A percentile compares a stretch with the other conserved stretches of the same genome.
These are phyloP conservation scores for Myopa tessellatipennis DNA, from an alignment of 2,888 invertebrate genomes.

Conservation along the genomic window DNA sequence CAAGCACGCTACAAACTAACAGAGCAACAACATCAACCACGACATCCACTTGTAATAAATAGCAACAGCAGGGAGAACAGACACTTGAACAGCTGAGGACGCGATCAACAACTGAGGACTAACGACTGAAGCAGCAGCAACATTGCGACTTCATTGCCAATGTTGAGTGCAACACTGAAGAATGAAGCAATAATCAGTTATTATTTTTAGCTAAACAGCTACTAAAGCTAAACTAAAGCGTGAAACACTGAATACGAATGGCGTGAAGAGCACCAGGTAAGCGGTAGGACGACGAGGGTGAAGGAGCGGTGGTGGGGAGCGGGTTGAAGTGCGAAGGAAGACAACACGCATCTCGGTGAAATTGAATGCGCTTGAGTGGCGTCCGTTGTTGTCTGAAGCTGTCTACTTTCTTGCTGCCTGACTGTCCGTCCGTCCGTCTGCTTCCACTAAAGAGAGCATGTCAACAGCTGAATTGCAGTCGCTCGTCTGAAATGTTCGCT, in stretches of 20 bases:
- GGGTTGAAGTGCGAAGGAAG: not conserved
- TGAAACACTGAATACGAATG: not conserved
- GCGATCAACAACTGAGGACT: constrained; percentile 8
- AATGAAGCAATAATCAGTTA: constrained; percentile 5
- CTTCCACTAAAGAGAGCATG: constrained; percentile 39
- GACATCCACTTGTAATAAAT: not conserved
- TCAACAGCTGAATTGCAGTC: constrained; percentile 19
- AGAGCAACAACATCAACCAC: constrained; percentile 5
- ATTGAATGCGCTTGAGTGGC: constrained; percentile 17
- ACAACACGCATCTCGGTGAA: not conserved
- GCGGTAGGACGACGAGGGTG: no score
- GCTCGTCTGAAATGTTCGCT: not conserved
- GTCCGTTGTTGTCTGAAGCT: not conserved
- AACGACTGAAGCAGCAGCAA: not conserved
- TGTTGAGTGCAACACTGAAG: constrained; percentile 10
- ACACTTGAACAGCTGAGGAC: constrained; percentile 26
- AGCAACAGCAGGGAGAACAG: not conserved
- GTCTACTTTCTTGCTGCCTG: not conserved
- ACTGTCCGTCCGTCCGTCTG: constrained; percentile 17
- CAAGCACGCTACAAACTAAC: constrained; percentile 21
- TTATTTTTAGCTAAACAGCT: constrained; percentile 24
- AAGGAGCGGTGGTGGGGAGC: not conserved
- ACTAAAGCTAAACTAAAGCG: not conserved
- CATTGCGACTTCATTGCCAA: constrained; percentile 41
- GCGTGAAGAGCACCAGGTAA: not conserved